phyloP scores from a whole-genome alignment of 2,113 vertebrate species.

The Daboia siamensis region DNA sequence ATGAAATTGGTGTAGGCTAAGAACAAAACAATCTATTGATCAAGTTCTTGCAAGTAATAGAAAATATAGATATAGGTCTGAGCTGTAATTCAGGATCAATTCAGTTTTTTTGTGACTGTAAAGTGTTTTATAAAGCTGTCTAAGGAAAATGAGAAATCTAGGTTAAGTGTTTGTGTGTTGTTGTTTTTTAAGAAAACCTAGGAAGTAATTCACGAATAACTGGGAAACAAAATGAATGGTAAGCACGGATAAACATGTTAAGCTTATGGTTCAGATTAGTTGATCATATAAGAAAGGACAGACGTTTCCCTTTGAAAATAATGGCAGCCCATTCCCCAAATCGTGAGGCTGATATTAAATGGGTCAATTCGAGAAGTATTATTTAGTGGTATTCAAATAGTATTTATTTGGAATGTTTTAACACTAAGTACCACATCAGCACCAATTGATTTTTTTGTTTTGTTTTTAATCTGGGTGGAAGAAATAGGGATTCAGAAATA shows the following conservation, averaged over 20 bases:
- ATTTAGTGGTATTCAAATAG: not conserved
- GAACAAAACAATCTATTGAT: slow-evolving; percentile 24
- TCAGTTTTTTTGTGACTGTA: not conserved
- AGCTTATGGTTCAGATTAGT: not conserved
- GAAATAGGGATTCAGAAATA: not conserved
- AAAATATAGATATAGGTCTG: not conserved
- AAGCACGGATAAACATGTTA: slow-evolving; percentile 9
- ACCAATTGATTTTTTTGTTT: not conserved
- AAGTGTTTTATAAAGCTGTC: not conserved
- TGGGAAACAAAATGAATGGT: not conserved
- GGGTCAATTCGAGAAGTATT: not conserved
- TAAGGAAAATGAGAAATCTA: not conserved
- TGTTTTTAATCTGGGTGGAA: not conserved
- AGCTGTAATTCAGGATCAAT: slow-evolving; percentile 13
- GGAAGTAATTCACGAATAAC: slow-evolving; percentile 3
- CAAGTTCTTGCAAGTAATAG: slow-evolving; percentile 20
- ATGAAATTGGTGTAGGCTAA: slow-evolving; percentile 8
- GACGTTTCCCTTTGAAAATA: not conserved
- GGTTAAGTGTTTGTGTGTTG: not conserved
- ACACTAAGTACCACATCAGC: not conserved
- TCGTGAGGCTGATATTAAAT: not conserved
- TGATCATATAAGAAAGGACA: not conserved
- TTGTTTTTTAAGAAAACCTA: not conserved
- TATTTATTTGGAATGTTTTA: not conserved
- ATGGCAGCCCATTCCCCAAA: not conserved